These are phyloP conservation scores for Phalangium opilio DNA, from an alignment of 2,888 invertebrate species.

Conservation along the genomic window DNA sequence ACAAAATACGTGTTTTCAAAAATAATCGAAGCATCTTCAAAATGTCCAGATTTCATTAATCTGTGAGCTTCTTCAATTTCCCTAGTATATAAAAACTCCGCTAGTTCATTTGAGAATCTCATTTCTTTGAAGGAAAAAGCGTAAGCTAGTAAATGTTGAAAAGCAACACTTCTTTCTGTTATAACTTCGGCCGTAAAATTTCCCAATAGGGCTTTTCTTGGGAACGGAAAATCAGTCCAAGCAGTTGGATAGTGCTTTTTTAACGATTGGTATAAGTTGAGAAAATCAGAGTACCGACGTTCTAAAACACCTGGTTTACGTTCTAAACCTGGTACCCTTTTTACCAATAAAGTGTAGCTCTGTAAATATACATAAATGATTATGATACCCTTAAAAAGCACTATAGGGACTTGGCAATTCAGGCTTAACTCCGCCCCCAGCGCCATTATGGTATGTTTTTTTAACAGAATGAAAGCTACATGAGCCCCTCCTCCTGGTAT, in stretches of 20 bases:
- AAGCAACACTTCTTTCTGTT: constrained; percentile 29
- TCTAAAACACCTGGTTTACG: constrained; percentile 27
- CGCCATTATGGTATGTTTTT: no score
- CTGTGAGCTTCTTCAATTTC: constrained; percentile 26
- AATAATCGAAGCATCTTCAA: constrained; percentile 25
- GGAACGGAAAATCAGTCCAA: constrained; percentile 29
- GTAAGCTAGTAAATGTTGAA: constrained; percentile 30
- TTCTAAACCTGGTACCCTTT: constrained; percentile 23
- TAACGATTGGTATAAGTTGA: constrained; percentile 26
- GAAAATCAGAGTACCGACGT: constrained; percentile 32
- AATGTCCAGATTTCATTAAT: constrained; percentile 24
- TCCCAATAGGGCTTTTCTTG: constrained; percentile 30
- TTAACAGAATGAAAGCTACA: no score
- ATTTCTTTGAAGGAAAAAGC: constrained; percentile 28
- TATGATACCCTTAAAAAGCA: no score
- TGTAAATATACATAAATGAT: background rate
- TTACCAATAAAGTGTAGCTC: constrained; percentile 20
- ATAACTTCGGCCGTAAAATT: constrained; percentile 31
- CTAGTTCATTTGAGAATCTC: constrained; percentile 27
- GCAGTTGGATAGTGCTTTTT: constrained; percentile 25
- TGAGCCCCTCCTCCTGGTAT: no score
- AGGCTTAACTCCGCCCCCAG: no score
- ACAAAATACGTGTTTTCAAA: constrained; percentile 28
- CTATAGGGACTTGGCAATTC: background rate
- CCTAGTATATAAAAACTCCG: constrained; percentile 27